Conservation (phyloP, 2,888 invertebrate genomes). For the Drosophila suboccidentalis region DNA sequence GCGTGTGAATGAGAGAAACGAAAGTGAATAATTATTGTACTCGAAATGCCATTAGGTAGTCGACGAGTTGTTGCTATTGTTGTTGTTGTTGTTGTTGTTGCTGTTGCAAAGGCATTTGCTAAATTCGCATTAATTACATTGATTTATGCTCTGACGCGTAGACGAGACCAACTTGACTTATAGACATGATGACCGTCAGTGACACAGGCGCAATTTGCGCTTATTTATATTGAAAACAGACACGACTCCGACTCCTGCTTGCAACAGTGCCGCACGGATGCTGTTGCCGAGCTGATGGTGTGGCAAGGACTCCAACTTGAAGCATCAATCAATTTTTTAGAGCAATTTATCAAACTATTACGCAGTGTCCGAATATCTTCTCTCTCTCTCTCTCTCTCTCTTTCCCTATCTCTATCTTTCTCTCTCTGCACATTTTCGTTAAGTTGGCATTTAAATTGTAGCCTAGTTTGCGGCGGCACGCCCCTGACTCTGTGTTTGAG, state of each 20-base stretch:
- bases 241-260: conserved; percentile 25
- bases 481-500: conserved; percentile 19
- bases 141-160: conserved; percentile 73
- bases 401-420: conserved; percentile 1
- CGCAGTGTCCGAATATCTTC: conserved; percentile 23
- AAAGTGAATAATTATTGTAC: conserved; percentile 73
- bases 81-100: conserved; percentile 5
- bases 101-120: conserved; percentile 52
- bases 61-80: conserved; percentile 9
- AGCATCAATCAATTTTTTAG: conserved; percentile 78
- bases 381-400: conserved; percentile 14
- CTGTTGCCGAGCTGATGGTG: conserved; percentile 12
- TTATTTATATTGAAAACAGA: conserved; percentile 54
- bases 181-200: conserved; percentile 56
- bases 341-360: conserved; percentile 80
- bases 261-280: conserved; percentile 8
- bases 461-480: conserved; percentile 70
- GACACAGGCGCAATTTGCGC: conserved; percentile 52
- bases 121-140: conserved; percentile 79
- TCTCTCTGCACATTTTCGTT: conserved; percentile 16
- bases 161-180: conserved; percentile 58
- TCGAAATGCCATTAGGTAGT: conserved; percentile 66
- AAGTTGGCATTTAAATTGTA: conserved; percentile 56
- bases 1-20: conserved; percentile 26
- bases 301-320: conserved; percentile 13